These are phyloP conservation scores for Gavialis gangeticus DNA, from an alignment of 2,113 vertebrate genomes.

Conservation along the genomic window DNA sequence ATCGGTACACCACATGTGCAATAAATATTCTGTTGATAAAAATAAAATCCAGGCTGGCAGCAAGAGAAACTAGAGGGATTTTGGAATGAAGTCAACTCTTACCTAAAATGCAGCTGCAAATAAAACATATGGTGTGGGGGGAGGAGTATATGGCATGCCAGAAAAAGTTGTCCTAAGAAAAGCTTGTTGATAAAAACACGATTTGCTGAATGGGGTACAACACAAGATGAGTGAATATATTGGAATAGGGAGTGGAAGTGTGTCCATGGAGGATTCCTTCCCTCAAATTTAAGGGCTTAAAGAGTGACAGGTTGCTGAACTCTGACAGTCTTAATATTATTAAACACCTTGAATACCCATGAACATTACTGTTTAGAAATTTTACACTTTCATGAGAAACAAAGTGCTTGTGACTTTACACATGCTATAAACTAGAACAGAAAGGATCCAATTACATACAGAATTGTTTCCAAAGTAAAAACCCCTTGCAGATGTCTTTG, in stretches of 20 bases:
- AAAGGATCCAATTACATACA: slow-evolving; percentile 39
- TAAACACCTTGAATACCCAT: neutral
- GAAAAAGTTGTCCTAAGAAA: neutral
- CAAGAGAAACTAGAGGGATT: neutral
- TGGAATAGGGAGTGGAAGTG: neutral
- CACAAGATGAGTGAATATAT: neutral
- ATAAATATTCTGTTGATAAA: neutral
- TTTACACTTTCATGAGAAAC: neutral
- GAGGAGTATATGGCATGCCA: neutral
- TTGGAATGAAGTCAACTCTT: neutral
- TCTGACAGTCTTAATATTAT: neutral
- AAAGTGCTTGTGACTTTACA: slow-evolving; percentile 35
- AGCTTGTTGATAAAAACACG: neutral
- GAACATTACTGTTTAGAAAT: neutral
- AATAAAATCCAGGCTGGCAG: neutral
- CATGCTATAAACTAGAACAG: slow-evolving; percentile 5
- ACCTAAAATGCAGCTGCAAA: neutral
- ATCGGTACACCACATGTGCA: neutral
- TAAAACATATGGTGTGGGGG: neutral
- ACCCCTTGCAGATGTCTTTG: neutral
- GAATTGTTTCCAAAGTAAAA: slow-evolving; percentile 37
- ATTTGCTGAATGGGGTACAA: neutral
- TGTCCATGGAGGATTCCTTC: neutral
- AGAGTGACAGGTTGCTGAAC: neutral
- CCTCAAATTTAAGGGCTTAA: neutral